These are phyloP conservation scores for Nebria brevicollis DNA, from an alignment of 2,888 invertebrate species.

Conservation along the genomic window DNA sequence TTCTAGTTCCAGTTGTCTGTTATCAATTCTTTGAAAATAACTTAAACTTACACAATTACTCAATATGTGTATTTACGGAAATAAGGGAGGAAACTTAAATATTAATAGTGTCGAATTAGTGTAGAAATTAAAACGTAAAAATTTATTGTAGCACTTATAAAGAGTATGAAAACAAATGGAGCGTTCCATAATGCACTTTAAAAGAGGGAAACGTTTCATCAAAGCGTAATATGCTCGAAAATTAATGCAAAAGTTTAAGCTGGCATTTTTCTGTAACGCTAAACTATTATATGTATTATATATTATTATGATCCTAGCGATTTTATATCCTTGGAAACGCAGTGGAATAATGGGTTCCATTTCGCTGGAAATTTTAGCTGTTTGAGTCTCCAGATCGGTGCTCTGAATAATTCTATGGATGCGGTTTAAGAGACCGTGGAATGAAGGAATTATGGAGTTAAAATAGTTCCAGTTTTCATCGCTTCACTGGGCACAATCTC, in stretches of 20 bases:
- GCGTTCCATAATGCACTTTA: not conserved
- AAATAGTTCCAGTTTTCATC: not conserved
- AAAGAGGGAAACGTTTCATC: not conserved
- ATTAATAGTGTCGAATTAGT: not conserved
- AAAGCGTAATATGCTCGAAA: not conserved
- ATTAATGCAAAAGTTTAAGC: not conserved
- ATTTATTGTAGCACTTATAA: constrained; percentile 29
- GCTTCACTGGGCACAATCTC: not conserved
- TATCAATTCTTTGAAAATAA: too few species aligned
- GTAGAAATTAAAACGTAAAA: constrained; percentile 33
- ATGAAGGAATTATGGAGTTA: not conserved
- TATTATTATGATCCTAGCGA: not conserved
- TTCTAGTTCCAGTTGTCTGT: too few species aligned
- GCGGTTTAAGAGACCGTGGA: not conserved
- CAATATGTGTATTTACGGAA: not conserved
- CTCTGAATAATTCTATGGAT: not conserved
- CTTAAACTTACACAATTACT: not conserved
- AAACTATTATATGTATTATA: not conserved
- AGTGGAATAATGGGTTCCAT: not conserved
- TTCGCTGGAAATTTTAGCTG: not conserved
- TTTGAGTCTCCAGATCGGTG: not conserved
- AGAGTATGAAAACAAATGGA: not conserved
- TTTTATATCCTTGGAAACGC: not conserved
- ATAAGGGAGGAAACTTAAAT: too few species aligned
- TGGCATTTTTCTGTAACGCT: not conserved